Evolutionary conservation across 2,113 vertebrate species (phyloP).

Genomic region (Triplophysa rosa): DNA sequence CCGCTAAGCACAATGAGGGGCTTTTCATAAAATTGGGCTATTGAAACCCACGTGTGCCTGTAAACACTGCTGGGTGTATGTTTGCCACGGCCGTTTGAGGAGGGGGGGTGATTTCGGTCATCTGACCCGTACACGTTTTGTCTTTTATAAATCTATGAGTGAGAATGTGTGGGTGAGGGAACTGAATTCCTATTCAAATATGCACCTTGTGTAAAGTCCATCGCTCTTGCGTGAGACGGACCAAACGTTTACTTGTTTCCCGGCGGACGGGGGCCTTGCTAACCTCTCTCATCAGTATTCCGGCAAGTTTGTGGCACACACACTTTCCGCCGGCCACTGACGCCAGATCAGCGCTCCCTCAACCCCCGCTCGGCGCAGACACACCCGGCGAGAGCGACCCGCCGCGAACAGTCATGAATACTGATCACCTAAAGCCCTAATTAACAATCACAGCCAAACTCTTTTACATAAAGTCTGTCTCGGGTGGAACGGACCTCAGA

Average conservation of each 20-base stretch:
- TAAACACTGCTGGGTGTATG: constrained; percentile 6
- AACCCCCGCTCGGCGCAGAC: constrained; percentile 87
- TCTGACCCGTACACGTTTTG: constrained; percentile 9
- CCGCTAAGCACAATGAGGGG: constrained; percentile 30
- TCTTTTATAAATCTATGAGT: constrained; percentile 19
- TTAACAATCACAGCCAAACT: constrained; percentile 95
- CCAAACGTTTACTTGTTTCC: constrained; percentile 73
- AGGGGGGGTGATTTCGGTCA: constrained; percentile 9
- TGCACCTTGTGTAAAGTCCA: constrained; percentile 52
- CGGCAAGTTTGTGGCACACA: constrained; percentile 81
- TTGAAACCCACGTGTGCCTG: constrained; percentile 32
- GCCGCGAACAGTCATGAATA: constrained; percentile 88
- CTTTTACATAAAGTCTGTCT: constrained; percentile 81
- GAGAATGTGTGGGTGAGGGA: neutral
- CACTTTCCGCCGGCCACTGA: constrained; percentile 44
- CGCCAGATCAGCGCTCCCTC: constrained; percentile 46
- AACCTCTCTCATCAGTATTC: constrained; percentile 99
- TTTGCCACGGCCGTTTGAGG: neutral
- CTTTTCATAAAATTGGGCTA: constrained; percentile 41
- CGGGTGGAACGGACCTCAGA: constrained; percentile 47
- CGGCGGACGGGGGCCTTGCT: constrained; percentile 92
- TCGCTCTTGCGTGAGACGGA: constrained; percentile 51
- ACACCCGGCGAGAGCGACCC: constrained; percentile 87
- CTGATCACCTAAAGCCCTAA: constrained; percentile 86
- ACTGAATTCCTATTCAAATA: constrained; percentile 38